Evolutionary conservation across 92 coral and sea anemone species (phyloP).

Genomic region (Phenganax marumi): DNA sequence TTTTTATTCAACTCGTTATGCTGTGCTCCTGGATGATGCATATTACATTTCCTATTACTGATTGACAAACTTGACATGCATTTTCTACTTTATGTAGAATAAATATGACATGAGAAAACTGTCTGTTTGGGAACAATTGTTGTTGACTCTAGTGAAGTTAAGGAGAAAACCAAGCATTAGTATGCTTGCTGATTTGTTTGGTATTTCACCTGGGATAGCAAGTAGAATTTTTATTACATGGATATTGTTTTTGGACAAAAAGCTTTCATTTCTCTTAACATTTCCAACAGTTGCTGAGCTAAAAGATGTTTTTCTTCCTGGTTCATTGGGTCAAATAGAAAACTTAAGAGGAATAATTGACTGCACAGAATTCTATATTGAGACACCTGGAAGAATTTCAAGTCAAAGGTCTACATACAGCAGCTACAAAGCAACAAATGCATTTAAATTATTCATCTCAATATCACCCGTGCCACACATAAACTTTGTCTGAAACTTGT

Average conservation of each 20-base stretch:
- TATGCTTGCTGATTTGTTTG: slow-evolving; percentile 65
- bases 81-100: slow-evolving; percentile 38
- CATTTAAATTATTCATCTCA: slow-evolving; percentile 71
- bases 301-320: slow-evolving; percentile 21
- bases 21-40: not conserved
- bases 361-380: not conserved
- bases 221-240: slow-evolving; percentile 60
- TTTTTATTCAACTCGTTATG: not conserved
- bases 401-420: slow-evolving; percentile 62
- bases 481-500: slow-evolving; percentile 64
- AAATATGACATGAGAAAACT: slow-evolving; percentile 55
- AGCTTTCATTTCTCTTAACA: slow-evolving; percentile 49
- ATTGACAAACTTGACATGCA: too few relatives aligned
- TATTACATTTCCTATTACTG: not conserved
- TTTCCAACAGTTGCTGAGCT: slow-evolving; percentile 52
- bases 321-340: slow-evolving; percentile 43
- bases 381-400: not conserved
- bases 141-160: slow-evolving; percentile 63
- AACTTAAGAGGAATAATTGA: slow-evolving; percentile 11
- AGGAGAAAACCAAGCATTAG: slow-evolving; percentile 63
- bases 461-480: slow-evolving; percentile 66
- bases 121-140: slow-evolving; percentile 62
- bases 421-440: slow-evolving; percentile 68
- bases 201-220: slow-evolving; percentile 54
- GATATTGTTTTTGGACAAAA: slow-evolving; percentile 46